Evolutionary conservation across 1,140 invertebrate genomes (phyloP).

Genomic region (Semibalanus balanoides): DNA sequence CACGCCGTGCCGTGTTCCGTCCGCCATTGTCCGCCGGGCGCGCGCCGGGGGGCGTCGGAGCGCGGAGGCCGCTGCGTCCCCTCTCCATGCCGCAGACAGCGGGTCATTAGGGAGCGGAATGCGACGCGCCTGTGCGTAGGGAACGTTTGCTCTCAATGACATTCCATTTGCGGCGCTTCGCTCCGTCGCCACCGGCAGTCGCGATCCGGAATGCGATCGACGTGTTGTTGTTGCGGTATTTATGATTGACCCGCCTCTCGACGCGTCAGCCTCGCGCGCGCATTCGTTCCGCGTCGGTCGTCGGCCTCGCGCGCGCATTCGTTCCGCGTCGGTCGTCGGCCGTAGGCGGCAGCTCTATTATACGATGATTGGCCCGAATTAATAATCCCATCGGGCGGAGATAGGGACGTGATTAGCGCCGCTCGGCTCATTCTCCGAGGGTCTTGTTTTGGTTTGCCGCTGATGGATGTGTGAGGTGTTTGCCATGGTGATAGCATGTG

Average conservation of each 20-base stretch:
- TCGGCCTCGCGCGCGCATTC: background rate
- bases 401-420: background rate
- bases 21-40: background rate
- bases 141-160: background rate
- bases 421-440: background rate
- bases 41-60: too few relatives aligned
- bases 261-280: too few relatives aligned
- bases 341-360: background rate
- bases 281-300: background rate
- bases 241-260: too few relatives aligned
- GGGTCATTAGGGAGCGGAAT: background rate
- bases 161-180: background rate
- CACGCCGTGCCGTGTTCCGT: background rate
- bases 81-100: background rate
- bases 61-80: too few relatives aligned
- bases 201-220: background rate
- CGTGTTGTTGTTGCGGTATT: background rate
- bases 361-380: background rate
- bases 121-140: too few relatives aligned
- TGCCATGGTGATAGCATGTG: too few relatives aligned
- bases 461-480: background rate
- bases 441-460: background rate
- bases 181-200: background rate
- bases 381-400: background rate
- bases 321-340: too few relatives aligned